Base-by-base conservation (phyloP, 2,888 invertebrate genomes). In the Ditula angustiorana region DNA sequence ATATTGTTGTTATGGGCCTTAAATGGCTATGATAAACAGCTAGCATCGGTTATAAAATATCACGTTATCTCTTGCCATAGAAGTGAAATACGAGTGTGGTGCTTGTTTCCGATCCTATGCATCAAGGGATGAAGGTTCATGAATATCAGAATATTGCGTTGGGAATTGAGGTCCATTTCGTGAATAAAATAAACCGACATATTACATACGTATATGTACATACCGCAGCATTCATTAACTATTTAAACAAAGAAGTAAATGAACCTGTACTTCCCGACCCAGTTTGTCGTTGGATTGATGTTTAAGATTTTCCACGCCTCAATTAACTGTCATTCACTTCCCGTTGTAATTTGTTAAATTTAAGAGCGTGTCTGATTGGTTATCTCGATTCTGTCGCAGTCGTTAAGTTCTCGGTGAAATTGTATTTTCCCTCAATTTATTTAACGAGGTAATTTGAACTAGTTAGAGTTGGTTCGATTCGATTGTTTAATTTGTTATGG, bases 101-200 rank as follows among this genome's bases (percentile, higher is more conserved):
- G 23, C 19, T 24, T 33, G 33, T 37, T 35, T 55, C 28, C 46
- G 16, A 35, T n/a, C n/a, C 33, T 30, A 23, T 53, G 44, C 35
- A n/a, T 16, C 44, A 16, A 41, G 41, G 23, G 33, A 24, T n/a
- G n/a, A n/a, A n/a, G n/a, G n/a, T n/a, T n/a, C 61, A 46, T 61
- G 44, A 37, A 47, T 33, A 46, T 23, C 55, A 4, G 35, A 53
- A 46, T 26, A 46, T 61, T 55, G 53, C 26, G 16, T 13, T 21
- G 47, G 46, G 46, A 35, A 26, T 46, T 55, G 35, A 19, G 46
- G 53, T 11, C 46, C 23, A 23, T 55, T 55, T 28, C 33, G 30
- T 49, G 10, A 24, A 55, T 37, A 26, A 26, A 16, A 19, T 50
- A 26, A 11, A 11, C 21, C 0, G 19, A 24, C 24, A 21, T 47